Percentiles rank a stretch among this genome's conserved stretches.
Conservation (phyloP, 2,113 vertebrate genomes). For the Protobothrops mucrosquamatus region DNA sequence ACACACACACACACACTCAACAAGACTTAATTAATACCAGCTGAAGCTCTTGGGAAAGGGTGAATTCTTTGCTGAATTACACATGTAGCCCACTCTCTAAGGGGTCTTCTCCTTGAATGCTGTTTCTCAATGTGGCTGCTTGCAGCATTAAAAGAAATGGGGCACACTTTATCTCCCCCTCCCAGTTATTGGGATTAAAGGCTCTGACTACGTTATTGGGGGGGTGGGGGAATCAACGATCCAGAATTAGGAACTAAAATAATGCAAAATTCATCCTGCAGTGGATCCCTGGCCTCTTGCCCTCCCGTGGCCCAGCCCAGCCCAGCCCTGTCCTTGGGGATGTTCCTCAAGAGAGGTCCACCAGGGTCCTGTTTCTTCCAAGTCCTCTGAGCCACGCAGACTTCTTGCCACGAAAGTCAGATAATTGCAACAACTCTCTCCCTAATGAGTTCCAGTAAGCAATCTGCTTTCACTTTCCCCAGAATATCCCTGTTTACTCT, state of each 20-base stretch:
- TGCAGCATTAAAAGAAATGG: neutral
- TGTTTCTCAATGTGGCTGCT: neutral
- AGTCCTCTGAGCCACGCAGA: constrained; percentile 1
- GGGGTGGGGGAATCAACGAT: neutral
- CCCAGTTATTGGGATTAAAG: neutral
- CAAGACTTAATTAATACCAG: neutral
- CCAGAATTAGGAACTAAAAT: neutral
- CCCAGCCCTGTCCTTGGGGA: neutral
- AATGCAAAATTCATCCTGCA: neutral
- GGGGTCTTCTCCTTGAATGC: neutral
- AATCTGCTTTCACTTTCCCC: constrained; percentile 19
- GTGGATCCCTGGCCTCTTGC: neutral
- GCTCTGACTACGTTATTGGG: neutral
- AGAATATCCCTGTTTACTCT: constrained; percentile 36
- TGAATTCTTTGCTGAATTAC: neutral
- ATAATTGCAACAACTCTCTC: constrained; percentile 7
- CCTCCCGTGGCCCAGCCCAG: neutral
- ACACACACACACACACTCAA: neutral
- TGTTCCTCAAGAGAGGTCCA: constrained; percentile 3
- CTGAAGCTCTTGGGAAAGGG: neutral
- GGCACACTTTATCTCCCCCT: neutral
- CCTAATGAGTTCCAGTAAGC: constrained; percentile 42
- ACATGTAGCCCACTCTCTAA: neutral
- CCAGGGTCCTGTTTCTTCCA: neutral
- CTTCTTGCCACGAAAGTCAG: constrained; percentile 8